Conservation (phyloP, 2,797 vertebrate species). For the Silurus lanzhouensis region DNA sequence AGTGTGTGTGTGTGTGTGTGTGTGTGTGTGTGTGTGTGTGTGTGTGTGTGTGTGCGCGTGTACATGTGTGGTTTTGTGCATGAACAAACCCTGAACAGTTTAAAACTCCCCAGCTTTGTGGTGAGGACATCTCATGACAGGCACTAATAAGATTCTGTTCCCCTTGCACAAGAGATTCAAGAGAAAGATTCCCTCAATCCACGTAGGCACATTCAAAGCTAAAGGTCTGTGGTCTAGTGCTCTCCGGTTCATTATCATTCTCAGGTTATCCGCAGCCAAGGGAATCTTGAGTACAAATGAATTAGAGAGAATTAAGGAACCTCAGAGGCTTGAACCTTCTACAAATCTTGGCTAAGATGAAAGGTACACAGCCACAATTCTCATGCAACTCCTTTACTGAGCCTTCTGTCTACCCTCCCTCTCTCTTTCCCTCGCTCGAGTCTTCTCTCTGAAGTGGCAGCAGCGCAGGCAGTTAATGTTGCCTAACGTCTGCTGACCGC, state of each 20-base stretch:
- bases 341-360: slow-evolving; percentile 97
- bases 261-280: slow-evolving; percentile 86
- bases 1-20: slow-evolving; percentile 16
- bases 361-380: slow-evolving; percentile 85
- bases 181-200: slow-evolving; percentile 91
- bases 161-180: slow-evolving; percentile 83
- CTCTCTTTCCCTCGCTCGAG: slow-evolving; percentile 62
- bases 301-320: slow-evolving; percentile 99
- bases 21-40: background rate
- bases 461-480: slow-evolving; percentile 86
- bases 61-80: background rate
- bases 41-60: slow-evolving; percentile 5
- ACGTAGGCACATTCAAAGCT: slow-evolving; percentile 96
- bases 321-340: slow-evolving; percentile 95
- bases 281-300: slow-evolving; percentile 99
- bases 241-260: slow-evolving; percentile 87
- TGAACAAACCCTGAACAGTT: slow-evolving; percentile 71
- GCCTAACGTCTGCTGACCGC: slow-evolving; percentile 88
- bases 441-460: slow-evolving; percentile 77
- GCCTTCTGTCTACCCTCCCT: slow-evolving; percentile 67
- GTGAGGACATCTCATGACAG: slow-evolving; percentile 78
- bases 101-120: slow-evolving; percentile 75
- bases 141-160: slow-evolving; percentile 90
- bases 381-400: slow-evolving; percentile 80
- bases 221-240: slow-evolving; percentile 85